phyloP scores from a whole-genome alignment of 2,113 vertebrate species.

The Chaetodon trifascialis region DNA sequence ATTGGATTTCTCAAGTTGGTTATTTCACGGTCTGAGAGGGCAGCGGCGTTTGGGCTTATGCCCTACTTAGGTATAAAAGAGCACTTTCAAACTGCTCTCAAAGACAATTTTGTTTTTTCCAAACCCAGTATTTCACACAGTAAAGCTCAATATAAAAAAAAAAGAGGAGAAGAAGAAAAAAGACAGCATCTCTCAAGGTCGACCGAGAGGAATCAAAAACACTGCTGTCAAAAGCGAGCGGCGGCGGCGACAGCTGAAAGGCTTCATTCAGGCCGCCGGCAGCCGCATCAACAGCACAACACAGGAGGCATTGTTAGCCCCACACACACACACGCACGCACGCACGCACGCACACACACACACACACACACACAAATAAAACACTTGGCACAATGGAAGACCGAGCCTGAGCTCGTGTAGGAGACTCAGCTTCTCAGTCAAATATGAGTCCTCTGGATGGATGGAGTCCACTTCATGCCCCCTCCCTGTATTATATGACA shows the following conservation, averaged over 20 bases:
- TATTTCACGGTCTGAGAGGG: slow-evolving; percentile 68
- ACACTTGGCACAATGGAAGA: slow-evolving; percentile 13
- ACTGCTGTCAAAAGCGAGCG: slow-evolving; percentile 12
- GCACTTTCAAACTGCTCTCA: neutral
- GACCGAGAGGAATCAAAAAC: neutral
- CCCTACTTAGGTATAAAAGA: neutral
- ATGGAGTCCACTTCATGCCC: neutral
- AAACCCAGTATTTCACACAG: neutral
- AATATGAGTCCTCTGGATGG: slow-evolving; percentile 30
- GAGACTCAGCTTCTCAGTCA: no score
- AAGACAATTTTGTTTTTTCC: slow-evolving; percentile 6
- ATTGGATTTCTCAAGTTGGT: slow-evolving; percentile 73
- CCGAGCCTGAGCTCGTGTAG: slow-evolving; percentile 34
- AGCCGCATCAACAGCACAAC: neutral
- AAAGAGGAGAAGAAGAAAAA: neutral
- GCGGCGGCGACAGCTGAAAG: slow-evolving; percentile 24
- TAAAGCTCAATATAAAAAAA: neutral
- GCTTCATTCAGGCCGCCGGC: slow-evolving; percentile 26
- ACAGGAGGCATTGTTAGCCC: slow-evolving; percentile 33
- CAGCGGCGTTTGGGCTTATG: neutral
- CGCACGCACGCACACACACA: slow-evolving; percentile 28
- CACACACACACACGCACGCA: slow-evolving; percentile 21
- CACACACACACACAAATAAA: slow-evolving; percentile 10
- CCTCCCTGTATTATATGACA: neutral
- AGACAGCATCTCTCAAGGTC: slow-evolving; percentile 50